These are phyloP conservation scores for Colletes gigas DNA, from an alignment of 1,140 invertebrate species.

Conservation along the genomic window DNA sequence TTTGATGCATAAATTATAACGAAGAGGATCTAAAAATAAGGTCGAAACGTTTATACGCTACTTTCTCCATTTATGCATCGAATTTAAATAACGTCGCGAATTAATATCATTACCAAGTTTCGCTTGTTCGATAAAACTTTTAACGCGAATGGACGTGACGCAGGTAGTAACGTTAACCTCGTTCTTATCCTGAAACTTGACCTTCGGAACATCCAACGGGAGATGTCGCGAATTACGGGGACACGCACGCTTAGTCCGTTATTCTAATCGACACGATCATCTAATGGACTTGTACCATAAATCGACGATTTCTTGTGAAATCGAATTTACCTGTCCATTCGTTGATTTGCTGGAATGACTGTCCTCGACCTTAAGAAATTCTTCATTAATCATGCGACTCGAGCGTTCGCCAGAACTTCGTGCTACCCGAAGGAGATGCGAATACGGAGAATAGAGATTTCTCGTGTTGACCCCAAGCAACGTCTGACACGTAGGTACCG, in stretches of 20 bases:
- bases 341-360: neutral
- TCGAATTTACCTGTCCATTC: neutral
- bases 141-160: slow-evolving; percentile 28
- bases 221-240: slow-evolving; percentile 18
- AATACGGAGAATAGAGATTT: slow-evolving; percentile 24
- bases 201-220: slow-evolving; percentile 9
- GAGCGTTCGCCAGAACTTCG: neutral
- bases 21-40: too few relatives aligned
- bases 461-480: slow-evolving; percentile 47
- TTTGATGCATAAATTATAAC: too few relatives aligned
- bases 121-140: neutral
- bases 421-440: slow-evolving; percentile 1
- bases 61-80: too few relatives aligned
- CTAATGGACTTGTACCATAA: neutral
- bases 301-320: neutral
- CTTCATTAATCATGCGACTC: neutral
- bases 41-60: too few relatives aligned
- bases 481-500: slow-evolving; percentile 22
- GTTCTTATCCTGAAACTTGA: slow-evolving; percentile 1
- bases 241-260: neutral
- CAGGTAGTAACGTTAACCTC: slow-evolving; percentile 35
- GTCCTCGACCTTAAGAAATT: neutral
- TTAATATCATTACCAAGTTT: neutral
- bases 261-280: neutral
- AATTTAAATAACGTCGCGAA: too few relatives aligned